Evolutionary conservation across 2,888 invertebrate species (phyloP), one percentile per base, ranked within the genome.

Genomic region (Aelia acuminata): DNA sequence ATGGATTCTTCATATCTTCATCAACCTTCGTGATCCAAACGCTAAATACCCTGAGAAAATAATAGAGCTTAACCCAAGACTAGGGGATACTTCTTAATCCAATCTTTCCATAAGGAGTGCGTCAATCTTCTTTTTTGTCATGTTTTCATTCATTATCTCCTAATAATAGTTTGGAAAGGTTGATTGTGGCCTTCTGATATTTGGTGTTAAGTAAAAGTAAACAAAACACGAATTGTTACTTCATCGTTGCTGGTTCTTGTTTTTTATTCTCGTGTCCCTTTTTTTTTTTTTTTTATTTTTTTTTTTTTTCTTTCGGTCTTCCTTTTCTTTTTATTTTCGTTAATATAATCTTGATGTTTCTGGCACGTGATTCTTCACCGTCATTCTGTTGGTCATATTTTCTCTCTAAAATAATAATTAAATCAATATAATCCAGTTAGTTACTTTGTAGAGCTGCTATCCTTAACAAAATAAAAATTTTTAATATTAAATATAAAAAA

Each of bases 21-120:
- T 85, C 85, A 85, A 50, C 35, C 50, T 49, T 85, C 85, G 85
- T 85, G 85, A 85, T 85, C 57, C 85, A 31, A 53, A 48, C 85
- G 49, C 85, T 85, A 85, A 85, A 85, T 85, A 85, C 85, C 85
- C 84, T 43, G 49, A 49, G 84, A 84, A 84, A 84, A 84, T 84
- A 84, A 84, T 49, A 84, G 84, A 84, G 84, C 84, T 49, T 84
- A 48, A 48, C 4, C 84, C 47, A 49, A 84, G 26, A 31, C 49
- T 31, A 31, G 47, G 48, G 49, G n/a, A 84, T 84, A 84, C 84
- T 84, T 84, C 84, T 84, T 84, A 84, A 84, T 84, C 84, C 50
- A 84, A 84, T 49, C 84, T 84, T 49, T 48, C 47, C 84, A 31
- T 48, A 31, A 63, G 63, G 15, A 63, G 63, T 63, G 63, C 63